Percentiles rank a stretch among this genome's conserved stretches.
Conservation (phyloP, 2,797 vertebrate genomes). For the Pantherophis alleghaniensis region DNA sequence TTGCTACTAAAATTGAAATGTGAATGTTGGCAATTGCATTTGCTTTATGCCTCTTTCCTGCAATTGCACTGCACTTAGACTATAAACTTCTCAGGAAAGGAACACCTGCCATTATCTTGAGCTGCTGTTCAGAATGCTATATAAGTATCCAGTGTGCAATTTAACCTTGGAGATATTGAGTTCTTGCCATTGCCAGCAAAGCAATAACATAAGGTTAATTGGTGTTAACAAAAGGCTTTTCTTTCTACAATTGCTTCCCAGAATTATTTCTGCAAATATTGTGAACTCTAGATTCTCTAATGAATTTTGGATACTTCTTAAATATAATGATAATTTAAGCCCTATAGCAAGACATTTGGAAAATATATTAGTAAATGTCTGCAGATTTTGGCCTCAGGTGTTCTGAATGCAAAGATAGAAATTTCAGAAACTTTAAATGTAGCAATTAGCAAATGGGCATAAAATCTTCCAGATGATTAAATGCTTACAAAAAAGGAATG, state of each 20-base stretch:
- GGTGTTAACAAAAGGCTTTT: background rate
- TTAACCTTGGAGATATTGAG: background rate
- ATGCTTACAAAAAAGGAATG: conserved; percentile 5
- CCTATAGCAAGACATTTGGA: background rate
- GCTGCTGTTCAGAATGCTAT: background rate
- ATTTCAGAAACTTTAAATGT: background rate
- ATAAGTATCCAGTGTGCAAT: background rate
- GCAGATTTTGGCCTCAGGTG: background rate
- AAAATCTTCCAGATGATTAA: background rate
- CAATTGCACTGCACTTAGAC: background rate
- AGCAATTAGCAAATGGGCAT: background rate
- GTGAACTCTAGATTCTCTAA: background rate
- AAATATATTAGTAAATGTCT: background rate
- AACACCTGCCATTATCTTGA: background rate
- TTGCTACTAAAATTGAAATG: background rate
- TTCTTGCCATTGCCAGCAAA: background rate
- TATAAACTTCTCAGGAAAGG: background rate
- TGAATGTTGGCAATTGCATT: background rate
- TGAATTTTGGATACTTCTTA: background rate
- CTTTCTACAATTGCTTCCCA: background rate
- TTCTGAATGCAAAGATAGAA: background rate
- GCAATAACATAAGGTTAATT: background rate
- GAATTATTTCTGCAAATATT: background rate
- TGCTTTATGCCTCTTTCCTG: background rate
- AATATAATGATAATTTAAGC: background rate